phyloP scores from a whole-genome alignment of 2,113 vertebrate species.

The Pogona vitticeps region DNA sequence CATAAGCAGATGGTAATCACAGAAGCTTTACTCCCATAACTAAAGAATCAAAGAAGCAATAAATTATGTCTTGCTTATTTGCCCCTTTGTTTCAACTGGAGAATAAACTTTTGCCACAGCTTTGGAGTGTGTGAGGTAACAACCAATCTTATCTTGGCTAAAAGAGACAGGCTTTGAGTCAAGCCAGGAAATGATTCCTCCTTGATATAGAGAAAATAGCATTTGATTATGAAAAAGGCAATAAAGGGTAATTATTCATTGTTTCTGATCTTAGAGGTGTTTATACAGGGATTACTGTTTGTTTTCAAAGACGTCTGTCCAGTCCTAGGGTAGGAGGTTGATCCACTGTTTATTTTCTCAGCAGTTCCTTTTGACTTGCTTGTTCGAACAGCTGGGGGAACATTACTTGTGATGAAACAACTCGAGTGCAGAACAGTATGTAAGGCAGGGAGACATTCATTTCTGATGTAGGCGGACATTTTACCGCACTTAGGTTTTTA shows the following conservation, averaged over 20 bases:
- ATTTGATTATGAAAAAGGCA: constrained; percentile 52
- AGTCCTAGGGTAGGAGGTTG: constrained; percentile 43
- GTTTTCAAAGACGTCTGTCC: constrained; percentile 54
- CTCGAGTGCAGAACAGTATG: not conserved
- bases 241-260: constrained; percentile 70
- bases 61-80: not conserved
- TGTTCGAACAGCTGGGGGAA: constrained; percentile 49
- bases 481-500: not conserved
- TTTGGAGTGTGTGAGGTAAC: not conserved
- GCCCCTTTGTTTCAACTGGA: constrained; percentile 40
- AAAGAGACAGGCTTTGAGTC: constrained; percentile 50
- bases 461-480: not conserved
- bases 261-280: constrained; percentile 62
- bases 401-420: constrained; percentile 4
- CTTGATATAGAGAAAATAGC: constrained; percentile 58
- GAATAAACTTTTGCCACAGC: constrained; percentile 24
- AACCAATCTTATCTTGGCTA: constrained; percentile 29
- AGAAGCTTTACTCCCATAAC: constrained; percentile 17
- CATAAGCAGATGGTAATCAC: not conserved
- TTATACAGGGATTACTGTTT: constrained; percentile 67
- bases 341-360: constrained; percentile 59
- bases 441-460: constrained; percentile 34
- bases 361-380: constrained; percentile 41
- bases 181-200: constrained; percentile 66
- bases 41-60: constrained; percentile 16